phyloP scores from a whole-genome alignment of 2,113 vertebrate species.

The Lepus timidus region DNA sequence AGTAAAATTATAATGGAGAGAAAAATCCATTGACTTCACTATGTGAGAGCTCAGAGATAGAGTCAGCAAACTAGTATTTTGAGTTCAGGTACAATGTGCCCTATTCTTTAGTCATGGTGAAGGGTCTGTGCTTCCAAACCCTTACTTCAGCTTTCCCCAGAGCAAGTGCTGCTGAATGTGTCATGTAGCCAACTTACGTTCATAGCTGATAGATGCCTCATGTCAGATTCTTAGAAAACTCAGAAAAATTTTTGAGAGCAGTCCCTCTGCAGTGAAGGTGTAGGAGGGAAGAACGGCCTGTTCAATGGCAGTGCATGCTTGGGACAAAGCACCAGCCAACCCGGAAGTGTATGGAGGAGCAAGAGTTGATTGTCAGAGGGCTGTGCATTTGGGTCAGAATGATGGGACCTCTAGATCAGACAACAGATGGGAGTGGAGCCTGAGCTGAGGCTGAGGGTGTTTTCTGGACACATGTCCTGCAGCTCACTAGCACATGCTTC shows the following conservation, averaged over 20 bases:
- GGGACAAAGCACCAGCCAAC: background rate
- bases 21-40: background rate
- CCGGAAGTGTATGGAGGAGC: background rate
- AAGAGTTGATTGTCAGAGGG: background rate
- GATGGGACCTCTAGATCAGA: background rate
- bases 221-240: background rate
- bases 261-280: background rate
- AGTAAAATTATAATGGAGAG: constrained; percentile 30
- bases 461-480: background rate
- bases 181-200: background rate
- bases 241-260: background rate
- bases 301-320: background rate
- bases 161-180: background rate
- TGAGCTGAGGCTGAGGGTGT: background rate
- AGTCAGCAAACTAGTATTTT: background rate
- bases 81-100: background rate
- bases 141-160: background rate
- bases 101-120: background rate
- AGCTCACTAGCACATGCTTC: background rate
- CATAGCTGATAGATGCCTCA: background rate
- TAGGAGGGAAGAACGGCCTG: background rate
- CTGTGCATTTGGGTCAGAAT: background rate
- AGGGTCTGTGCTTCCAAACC: background rate
- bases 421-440: background rate
- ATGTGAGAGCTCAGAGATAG: background rate